phyloP scores from a whole-genome alignment of 2,797 vertebrate genomes.

The Lutjanus argentimaculatus region DNA sequence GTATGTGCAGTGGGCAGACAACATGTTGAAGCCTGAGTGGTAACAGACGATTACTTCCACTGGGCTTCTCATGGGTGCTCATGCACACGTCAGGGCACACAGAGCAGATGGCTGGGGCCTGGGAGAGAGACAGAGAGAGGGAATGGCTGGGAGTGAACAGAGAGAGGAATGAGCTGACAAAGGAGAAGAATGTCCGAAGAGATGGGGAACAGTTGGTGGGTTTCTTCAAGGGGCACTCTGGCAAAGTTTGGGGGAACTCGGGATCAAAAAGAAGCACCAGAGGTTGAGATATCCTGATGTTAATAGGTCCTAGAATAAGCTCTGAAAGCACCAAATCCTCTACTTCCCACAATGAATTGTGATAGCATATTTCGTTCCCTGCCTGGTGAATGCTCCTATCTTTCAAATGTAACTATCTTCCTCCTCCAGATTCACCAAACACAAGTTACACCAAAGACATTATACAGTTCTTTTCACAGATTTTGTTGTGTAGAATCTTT shows the following conservation, averaged over 20 bases:
- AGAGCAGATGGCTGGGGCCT: constrained; percentile 80
- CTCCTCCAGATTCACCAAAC: neutral
- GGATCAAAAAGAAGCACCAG: neutral
- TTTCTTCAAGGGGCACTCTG: neutral
- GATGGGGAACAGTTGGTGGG: neutral
- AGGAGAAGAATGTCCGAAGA: constrained; percentile 32
- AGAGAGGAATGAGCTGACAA: constrained; percentile 39
- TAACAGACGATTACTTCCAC: constrained; percentile 83
- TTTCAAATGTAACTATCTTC: neutral
- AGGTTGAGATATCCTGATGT: neutral
- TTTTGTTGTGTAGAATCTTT: neutral
- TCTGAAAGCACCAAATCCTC: neutral
- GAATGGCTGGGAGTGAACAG: constrained; percentile 32
- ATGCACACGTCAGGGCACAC: constrained; percentile 79
- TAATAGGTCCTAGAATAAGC: neutral
- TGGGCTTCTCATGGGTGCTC: constrained; percentile 79
- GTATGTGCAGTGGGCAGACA: constrained; percentile 78
- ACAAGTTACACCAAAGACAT: neutral
- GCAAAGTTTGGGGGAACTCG: neutral
- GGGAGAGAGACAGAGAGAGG: constrained; percentile 38
- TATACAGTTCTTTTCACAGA: neutral
- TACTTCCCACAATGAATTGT: neutral
- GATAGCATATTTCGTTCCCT: neutral
- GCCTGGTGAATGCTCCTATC: neutral
- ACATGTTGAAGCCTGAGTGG: constrained; percentile 80